These are phyloP conservation scores for Sebastes iracundus DNA, from an alignment of 2,797 vertebrate genomes.

Conservation along the genomic window DNA sequence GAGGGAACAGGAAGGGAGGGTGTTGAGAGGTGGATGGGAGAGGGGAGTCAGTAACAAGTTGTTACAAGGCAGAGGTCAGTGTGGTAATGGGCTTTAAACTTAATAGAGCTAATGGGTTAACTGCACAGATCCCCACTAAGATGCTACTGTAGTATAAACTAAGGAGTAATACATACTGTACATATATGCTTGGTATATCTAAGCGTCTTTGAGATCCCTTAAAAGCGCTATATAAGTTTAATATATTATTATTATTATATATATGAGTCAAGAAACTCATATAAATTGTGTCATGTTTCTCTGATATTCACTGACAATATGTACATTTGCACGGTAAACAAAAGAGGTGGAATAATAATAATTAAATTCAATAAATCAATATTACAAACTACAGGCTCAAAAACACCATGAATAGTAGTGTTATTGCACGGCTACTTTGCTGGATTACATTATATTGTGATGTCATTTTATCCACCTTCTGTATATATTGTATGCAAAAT, in stretches of 20 bases:
- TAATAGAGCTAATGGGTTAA: conserved; percentile 26
- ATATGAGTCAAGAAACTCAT: too few relatives aligned
- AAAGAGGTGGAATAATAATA: not conserved
- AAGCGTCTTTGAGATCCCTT: too few relatives aligned
- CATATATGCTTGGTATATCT: too few relatives aligned
- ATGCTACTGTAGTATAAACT: not conserved
- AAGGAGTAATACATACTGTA: not conserved
- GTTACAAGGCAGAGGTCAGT: conserved; percentile 30
- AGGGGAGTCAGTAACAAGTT: conserved; percentile 19
- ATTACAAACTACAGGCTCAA: not conserved
- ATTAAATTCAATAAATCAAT: not conserved
- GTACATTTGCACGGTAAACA: not conserved
- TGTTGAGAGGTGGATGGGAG: conserved; percentile 18
- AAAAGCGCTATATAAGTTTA: too few relatives aligned
- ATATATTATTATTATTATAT: too few relatives aligned
- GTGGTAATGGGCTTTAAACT: conserved; percentile 49
- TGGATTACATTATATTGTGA: not conserved
- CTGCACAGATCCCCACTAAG: conserved; percentile 4
- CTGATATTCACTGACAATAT: not conserved
- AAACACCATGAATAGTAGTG: not conserved
- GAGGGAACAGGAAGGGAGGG: conserved; percentile 48
- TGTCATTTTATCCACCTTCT: not conserved
- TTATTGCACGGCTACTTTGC: not conserved
- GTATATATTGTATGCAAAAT: not conserved
- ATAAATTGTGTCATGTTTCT: not conserved